Evolutionary conservation across 2,113 vertebrate species (phyloP).

Genomic region (Orthonyx spaldingii): DNA sequence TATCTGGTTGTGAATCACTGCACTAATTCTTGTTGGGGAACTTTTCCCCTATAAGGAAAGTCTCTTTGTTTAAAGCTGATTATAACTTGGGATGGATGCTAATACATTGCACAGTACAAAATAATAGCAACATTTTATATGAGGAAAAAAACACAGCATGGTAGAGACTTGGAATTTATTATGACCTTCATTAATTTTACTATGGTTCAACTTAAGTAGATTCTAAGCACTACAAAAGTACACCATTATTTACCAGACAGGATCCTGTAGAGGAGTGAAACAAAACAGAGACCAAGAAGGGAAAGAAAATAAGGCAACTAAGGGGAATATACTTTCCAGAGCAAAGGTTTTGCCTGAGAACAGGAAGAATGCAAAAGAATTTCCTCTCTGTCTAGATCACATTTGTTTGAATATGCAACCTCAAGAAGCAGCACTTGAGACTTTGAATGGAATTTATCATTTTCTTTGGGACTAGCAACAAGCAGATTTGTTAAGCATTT

Average conservation of each 20-base stretch:
- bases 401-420: neutral
- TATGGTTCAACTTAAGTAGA: neutral
- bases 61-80: neutral
- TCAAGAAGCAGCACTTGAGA: neutral
- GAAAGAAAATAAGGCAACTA: neutral
- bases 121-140: neutral
- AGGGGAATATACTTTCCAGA: neutral
- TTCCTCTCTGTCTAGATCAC: neutral
- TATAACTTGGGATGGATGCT: neutral
- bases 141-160: accelerated
- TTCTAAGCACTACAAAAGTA: neutral
- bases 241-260: neutral
- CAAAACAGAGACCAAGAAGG: neutral
- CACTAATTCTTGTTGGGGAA: neutral
- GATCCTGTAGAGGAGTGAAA: neutral
- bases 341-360: neutral
- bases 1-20: neutral
- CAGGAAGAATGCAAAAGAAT: neutral
- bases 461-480: neutral
- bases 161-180: neutral
- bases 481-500: neutral
- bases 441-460: neutral
- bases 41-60: neutral
- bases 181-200: neutral
- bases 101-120: neutral